phyloP scores from a whole-genome alignment of 2,797 vertebrate genomes.

The Moxostoma hubbsi region DNA sequence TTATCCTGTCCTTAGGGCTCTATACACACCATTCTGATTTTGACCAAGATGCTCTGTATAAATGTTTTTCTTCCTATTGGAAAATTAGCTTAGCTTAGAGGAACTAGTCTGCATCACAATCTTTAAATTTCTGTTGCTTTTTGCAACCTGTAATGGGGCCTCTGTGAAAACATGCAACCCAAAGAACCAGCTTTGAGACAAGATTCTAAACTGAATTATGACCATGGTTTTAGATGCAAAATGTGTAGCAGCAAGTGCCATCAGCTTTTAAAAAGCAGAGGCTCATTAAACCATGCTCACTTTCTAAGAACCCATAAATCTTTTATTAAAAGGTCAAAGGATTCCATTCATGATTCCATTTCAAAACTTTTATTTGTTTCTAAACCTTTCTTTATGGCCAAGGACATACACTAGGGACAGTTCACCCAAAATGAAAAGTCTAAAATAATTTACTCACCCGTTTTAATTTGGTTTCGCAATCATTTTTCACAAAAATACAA shows the following conservation, averaged over 20 bases:
- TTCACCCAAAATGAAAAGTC: neutral
- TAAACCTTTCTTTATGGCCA: slow-evolving; percentile 10
- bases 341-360: slow-evolving; percentile 7
- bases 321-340: slow-evolving; percentile 4
- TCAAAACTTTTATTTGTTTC: slow-evolving; percentile 3
- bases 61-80: slow-evolving; percentile 19
- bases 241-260: neutral
- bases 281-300: neutral
- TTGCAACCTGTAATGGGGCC: slow-evolving; percentile 57
- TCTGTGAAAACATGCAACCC: slow-evolving; percentile 48
- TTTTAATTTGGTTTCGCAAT: no score
- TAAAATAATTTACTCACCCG: neutral
- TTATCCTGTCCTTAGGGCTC: slow-evolving; percentile 40
- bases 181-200: slow-evolving; percentile 58
- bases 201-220: slow-evolving; percentile 64
- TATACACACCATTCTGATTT: neutral
- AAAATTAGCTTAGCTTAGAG: slow-evolving; percentile 3
- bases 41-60: neutral
- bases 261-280: neutral
- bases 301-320: slow-evolving; percentile 11
- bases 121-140: slow-evolving; percentile 30
- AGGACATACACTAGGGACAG: neutral
- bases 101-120: slow-evolving; percentile 38
- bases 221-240: slow-evolving; percentile 44
- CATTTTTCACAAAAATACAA: no score